Conservation (phyloP, 1,140 invertebrate species). For the Papilio glaucus region DNA sequence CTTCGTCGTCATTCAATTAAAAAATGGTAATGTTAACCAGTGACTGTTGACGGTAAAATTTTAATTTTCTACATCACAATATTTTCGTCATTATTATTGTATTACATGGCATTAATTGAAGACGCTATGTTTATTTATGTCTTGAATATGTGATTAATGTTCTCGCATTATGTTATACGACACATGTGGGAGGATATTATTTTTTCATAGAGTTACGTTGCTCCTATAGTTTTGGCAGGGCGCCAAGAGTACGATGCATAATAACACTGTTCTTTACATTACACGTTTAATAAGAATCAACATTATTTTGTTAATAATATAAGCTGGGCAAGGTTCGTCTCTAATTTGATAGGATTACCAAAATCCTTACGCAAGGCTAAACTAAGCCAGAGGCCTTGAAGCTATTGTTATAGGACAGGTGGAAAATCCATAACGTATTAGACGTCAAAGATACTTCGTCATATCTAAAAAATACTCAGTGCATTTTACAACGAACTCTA, state of each 20-base stretch:
- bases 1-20: too few relatives aligned
- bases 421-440: too few relatives aligned
- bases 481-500: too few relatives aligned
- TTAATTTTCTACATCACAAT: background rate
- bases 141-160: conserved; percentile 48
- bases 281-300: conserved; percentile 4
- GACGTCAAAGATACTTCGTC: too few relatives aligned
- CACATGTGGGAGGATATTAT: conserved; percentile 48
- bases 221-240: conserved; percentile 43
- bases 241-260: conserved; percentile 40
- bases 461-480: too few relatives aligned
- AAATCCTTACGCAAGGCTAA: conserved; percentile 14
- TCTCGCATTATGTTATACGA: conserved; percentile 46
- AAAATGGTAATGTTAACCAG: background rate
- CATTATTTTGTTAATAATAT: background rate
- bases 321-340: background rate
- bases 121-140: conserved; percentile 40
- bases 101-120: conserved; percentile 4
- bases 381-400: background rate
- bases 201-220: conserved; percentile 51
- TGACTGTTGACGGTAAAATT: background rate
- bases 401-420: background rate
- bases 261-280: conserved; percentile 24
- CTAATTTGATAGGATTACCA: conserved; percentile 4
- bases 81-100: background rate